Conservation (phyloP, 2,888 invertebrate species). For the Eupeodes luniger region DNA sequence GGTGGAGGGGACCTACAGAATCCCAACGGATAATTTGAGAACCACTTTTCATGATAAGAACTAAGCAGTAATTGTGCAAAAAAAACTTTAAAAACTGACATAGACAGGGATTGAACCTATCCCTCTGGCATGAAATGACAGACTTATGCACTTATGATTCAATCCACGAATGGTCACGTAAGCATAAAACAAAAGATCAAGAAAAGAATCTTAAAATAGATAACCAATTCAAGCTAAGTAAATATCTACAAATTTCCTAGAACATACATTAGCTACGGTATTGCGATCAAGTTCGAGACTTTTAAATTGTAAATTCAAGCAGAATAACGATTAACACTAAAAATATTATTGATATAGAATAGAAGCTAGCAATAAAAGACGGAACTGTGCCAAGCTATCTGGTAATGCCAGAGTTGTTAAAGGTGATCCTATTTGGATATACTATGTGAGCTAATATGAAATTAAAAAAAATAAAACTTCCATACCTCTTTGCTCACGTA, state of each 20-base stretch:
- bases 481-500: not conserved
- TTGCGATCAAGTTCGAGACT: not conserved
- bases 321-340: constrained; percentile 24
- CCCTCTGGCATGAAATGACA: no score
- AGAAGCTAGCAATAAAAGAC: constrained; percentile 49
- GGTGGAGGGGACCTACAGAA: no score
- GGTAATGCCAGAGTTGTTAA: constrained; percentile 41
- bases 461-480: constrained; percentile 31
- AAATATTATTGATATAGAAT: constrained; percentile 2
- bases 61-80: no score
- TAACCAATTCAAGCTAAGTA: no score
- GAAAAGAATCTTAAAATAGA: no score
- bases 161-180: no score
- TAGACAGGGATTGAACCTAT: no score
- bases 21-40: no score
- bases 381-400: constrained; percentile 49
- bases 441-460: constrained; percentile 54
- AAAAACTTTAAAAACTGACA: no score
- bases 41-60: no score
- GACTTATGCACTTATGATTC: no score
- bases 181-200: no score
- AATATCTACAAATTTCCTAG: not conserved
- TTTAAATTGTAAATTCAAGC: constrained; percentile 42
- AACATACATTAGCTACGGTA: constrained; percentile 55
- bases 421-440: constrained; percentile 67